Evolutionary conservation across 2,797 vertebrate species (phyloP).

Genomic region (Pantherophis alleghaniensis): DNA sequence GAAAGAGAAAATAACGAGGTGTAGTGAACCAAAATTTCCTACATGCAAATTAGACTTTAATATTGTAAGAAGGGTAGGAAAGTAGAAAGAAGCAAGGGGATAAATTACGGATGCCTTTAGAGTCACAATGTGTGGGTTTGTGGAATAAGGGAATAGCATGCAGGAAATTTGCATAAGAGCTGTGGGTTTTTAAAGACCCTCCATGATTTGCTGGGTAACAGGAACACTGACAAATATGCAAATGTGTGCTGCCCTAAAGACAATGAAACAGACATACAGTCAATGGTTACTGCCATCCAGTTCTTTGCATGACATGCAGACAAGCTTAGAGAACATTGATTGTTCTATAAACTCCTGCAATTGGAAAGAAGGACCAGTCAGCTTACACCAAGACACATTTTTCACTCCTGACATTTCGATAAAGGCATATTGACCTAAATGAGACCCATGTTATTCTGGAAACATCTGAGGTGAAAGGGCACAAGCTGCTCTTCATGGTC

Average conservation of each 20-base stretch:
- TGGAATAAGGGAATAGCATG: rapidly evolving
- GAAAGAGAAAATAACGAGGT: not conserved
- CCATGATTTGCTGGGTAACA: slow-evolving; percentile 37
- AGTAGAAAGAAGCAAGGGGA: slow-evolving; percentile 42
- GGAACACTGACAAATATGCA: slow-evolving; percentile 59
- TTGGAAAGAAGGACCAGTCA: slow-evolving; percentile 63
- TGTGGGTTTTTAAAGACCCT: slow-evolving; percentile 32
- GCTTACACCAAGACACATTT: slow-evolving; percentile 69
- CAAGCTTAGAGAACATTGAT: slow-evolving; percentile 63
- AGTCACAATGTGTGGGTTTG: not conserved
- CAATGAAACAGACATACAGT: slow-evolving; percentile 63
- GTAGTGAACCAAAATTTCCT: not conserved
- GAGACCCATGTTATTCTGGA: slow-evolving; percentile 68
- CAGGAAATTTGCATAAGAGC: slow-evolving; percentile 42
- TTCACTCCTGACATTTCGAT: slow-evolving; percentile 70
- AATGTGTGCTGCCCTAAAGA: slow-evolving; percentile 56
- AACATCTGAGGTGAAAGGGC: slow-evolving; percentile 71
- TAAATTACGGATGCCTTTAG: slow-evolving; percentile 30
- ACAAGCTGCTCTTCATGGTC: slow-evolving; percentile 72
- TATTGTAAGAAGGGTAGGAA: slow-evolving; percentile 20
- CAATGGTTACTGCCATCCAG: slow-evolving; percentile 70
- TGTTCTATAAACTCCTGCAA: slow-evolving; percentile 62
- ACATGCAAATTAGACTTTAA: slow-evolving; percentile 13
- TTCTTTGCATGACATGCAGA: slow-evolving; percentile 64
- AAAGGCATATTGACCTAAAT: slow-evolving; percentile 73